Evolutionary conservation across 2,888 invertebrate species (phyloP).

Genomic region (Tinea semifulvella): DNA sequence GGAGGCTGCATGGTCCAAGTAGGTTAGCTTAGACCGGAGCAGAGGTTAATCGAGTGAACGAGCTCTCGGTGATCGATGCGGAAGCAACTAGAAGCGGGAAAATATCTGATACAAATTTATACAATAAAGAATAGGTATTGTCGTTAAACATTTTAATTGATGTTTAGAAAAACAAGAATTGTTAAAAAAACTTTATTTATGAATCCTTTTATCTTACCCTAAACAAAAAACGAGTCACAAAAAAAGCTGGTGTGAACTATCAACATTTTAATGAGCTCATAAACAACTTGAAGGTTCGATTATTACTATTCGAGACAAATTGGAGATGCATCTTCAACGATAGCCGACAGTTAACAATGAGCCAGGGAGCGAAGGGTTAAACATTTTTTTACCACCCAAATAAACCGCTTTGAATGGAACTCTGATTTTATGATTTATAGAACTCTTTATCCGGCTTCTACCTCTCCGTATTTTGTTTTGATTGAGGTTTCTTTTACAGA

Average conservation of each 20-base stretch:
- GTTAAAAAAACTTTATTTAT: too few species aligned
- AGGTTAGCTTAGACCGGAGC: conserved; percentile 24
- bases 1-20: conserved; percentile 13
- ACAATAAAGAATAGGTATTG: too few species aligned
- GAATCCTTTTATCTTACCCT: too few species aligned
- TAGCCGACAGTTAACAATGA: conserved; percentile 38
- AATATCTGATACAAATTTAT: too few species aligned
- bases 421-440: conserved; percentile 67
- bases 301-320: conserved; percentile 56
- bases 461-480: conserved; percentile 61
- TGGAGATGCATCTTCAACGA: conserved; percentile 48
- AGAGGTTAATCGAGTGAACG: conserved; percentile 51
- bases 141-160: too few species aligned
- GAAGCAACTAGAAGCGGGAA: conserved; percentile 5
- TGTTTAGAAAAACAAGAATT: too few species aligned
- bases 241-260: conserved; percentile 40
- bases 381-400: conserved; percentile 45
- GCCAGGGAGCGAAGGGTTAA: conserved; percentile 42
- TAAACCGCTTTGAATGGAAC: conserved; percentile 56
- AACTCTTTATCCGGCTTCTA: conserved; percentile 53
- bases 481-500: conserved; percentile 60
- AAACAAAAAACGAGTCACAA: conserved; percentile 14
- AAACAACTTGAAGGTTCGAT: conserved; percentile 51
- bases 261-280: conserved; percentile 57
- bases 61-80: conserved; percentile 8